phyloP scores from a whole-genome alignment of 2,888 invertebrate genomes.

The Thecocarcelia acutangulata region DNA sequence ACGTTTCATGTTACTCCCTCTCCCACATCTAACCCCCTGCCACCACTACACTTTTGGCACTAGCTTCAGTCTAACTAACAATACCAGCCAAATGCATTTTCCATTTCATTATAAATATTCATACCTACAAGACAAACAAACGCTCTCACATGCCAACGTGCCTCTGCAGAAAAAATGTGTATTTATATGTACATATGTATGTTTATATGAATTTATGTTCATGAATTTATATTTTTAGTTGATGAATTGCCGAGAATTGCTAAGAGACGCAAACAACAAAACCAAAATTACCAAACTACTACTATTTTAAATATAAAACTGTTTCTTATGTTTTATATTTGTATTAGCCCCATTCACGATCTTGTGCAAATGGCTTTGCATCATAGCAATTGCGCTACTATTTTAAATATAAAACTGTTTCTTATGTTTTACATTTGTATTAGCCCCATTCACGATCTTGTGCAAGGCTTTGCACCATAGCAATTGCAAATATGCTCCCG shows the following conservation, averaged over 20 bases:
- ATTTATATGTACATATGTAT: neutral
- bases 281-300: constrained; percentile 23
- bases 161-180: no score
- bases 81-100: constrained; percentile 30
- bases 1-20: constrained; percentile 1
- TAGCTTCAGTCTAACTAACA: constrained; percentile 4
- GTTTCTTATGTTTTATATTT: constrained; percentile 38
- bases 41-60: neutral
- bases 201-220: neutral
- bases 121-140: neutral
- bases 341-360: no score
- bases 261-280: constrained; percentile 12
- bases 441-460: no score
- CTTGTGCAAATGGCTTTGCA: no score
- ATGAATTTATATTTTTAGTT: constrained; percentile 33
- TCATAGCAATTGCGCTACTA: no score
- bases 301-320: constrained; percentile 38
- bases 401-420: constrained; percentile 40
- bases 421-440: constrained; percentile 31
- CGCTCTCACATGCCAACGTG: neutral
- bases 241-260: constrained; percentile 39
- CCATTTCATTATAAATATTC: constrained; percentile 44
- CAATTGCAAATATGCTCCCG: no score
- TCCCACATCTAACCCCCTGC: no score
- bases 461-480: no score